phyloP scores from a whole-genome alignment of 1,140 invertebrate genomes.

The Calycopis cecrops region DNA sequence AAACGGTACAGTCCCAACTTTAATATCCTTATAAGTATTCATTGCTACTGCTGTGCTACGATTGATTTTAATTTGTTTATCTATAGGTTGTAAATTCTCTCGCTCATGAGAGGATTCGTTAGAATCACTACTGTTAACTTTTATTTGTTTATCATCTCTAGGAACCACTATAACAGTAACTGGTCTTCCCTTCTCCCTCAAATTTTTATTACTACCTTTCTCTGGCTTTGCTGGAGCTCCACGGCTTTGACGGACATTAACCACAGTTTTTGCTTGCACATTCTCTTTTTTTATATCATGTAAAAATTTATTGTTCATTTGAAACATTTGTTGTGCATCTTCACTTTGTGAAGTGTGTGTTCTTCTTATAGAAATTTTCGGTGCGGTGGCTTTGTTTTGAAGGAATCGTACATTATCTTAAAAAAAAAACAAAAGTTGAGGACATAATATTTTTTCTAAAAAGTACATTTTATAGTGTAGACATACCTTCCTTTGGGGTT shows the following conservation, averaged over 20 bases:
- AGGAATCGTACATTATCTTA: constrained; percentile 27
- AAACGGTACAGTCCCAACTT: constrained; percentile 22
- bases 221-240: constrained; percentile 28
- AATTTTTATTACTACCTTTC: constrained; percentile 32
- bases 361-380: constrained; percentile 37
- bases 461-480: not conserved
- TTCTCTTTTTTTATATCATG: not conserved
- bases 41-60: constrained; percentile 37
- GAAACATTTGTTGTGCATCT: constrained; percentile 26
- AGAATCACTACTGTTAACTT: too few relatives aligned
- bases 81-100: not conserved
- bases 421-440: constrained; percentile 19
- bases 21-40: constrained; percentile 23
- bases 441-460: too few relatives aligned
- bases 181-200: constrained; percentile 31
- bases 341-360: constrained; percentile 27
- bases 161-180: constrained; percentile 41
- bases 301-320: constrained; percentile 13
- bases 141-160: constrained; percentile 30
- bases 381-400: constrained; percentile 21
- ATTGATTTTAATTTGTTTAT: constrained; percentile 28
- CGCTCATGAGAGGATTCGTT: too few relatives aligned
- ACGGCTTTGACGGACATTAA: constrained; percentile 11
- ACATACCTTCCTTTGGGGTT: constrained; percentile 22
- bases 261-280: not conserved